phyloP scores from a whole-genome alignment of 2,113 vertebrate species.

The Pelecanus crispus region DNA sequence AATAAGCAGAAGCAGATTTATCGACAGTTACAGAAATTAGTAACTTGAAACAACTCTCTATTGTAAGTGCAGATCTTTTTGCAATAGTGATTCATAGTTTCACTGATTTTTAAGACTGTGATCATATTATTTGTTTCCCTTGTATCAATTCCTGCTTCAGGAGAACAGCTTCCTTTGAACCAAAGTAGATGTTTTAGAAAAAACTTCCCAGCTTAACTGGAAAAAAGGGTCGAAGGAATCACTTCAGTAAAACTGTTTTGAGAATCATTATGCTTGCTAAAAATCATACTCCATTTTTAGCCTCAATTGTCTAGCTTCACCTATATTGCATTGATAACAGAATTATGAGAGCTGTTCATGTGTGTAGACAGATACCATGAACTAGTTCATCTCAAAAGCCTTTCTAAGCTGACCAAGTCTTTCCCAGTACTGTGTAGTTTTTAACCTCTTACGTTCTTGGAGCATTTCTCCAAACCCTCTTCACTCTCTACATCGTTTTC shows the following conservation, averaged over 20 bases:
- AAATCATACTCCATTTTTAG: background rate
- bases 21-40: accelerated
- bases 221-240: background rate
- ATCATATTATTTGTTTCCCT: background rate
- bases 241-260: background rate
- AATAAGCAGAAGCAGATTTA: background rate
- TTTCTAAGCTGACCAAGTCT: background rate
- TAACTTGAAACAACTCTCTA: background rate
- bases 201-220: background rate
- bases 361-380: background rate
- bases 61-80: background rate
- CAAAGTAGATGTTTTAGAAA: background rate
- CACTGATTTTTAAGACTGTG: background rate
- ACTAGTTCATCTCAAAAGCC: background rate
- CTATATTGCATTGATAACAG: background rate
- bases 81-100: background rate
- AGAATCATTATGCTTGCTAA: background rate
- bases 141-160: background rate
- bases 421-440: background rate
- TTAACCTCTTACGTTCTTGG: background rate
- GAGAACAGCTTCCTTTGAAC: background rate
- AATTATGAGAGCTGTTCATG: background rate
- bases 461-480: background rate
- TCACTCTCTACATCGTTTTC: accelerated
- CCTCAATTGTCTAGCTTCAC: background rate